Conservation (phyloP, 92 coral and sea anemone genomes). For the Muricea muricata region DNA sequence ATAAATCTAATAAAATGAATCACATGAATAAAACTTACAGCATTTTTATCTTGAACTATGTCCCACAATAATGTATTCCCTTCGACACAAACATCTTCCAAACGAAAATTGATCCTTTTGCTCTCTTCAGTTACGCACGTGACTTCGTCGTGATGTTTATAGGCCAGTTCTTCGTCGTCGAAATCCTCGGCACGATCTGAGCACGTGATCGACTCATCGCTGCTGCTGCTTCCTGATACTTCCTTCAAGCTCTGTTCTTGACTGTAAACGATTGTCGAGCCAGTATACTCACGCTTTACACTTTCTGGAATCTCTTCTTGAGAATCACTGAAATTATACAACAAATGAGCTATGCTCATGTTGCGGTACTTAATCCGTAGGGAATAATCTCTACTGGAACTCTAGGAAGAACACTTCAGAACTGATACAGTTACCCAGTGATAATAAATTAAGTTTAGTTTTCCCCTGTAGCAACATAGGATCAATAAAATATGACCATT, state of each 20-base stretch:
- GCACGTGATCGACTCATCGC: slow-evolving; percentile 94
- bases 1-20: background rate
- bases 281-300: slow-evolving; percentile 66
- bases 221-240: slow-evolving; percentile 90
- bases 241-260: slow-evolving; percentile 82
- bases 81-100: slow-evolving; percentile 88
- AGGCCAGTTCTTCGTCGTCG: slow-evolving; percentile 90
- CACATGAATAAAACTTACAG: slow-evolving; percentile 65
- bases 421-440: background rate
- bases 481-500: slow-evolving; percentile 66
- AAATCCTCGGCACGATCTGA: slow-evolving; percentile 95
- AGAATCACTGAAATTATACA: slow-evolving; percentile 40
- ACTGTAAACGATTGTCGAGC: slow-evolving; percentile 51
- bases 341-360: no score
- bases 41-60: slow-evolving; percentile 92
- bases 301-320: slow-evolving; percentile 69
- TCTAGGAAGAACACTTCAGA: no score
- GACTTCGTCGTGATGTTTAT: slow-evolving; percentile 81
- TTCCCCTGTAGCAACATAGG: background rate
- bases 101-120: slow-evolving; percentile 79
- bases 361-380: no score
- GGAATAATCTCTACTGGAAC: no score
- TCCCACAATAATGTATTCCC: slow-evolving; percentile 99
- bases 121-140: slow-evolving; percentile 69
- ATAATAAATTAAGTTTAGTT: background rate